phyloP scores from a whole-genome alignment of 2,113 vertebrate species.

The Tragelaphus buxtoni region DNA sequence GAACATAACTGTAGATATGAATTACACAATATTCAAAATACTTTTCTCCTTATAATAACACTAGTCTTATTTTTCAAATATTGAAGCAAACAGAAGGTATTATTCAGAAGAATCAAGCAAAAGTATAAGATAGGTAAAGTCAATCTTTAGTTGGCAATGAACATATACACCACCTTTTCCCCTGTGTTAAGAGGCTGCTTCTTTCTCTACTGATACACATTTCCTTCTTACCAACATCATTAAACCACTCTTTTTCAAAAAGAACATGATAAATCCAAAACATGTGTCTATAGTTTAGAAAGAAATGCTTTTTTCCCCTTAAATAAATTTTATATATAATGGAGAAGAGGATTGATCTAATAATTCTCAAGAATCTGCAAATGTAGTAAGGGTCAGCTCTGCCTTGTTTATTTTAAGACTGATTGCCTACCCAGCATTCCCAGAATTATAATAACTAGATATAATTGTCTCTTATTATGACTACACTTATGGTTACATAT shows the following conservation, averaged over 20 bases:
- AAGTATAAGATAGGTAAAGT: neutral
- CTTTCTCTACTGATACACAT: neutral
- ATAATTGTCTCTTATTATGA: neutral
- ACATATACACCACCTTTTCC: accelerated
- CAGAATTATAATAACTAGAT: neutral
- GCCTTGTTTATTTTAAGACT: neutral
- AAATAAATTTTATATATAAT: neutral
- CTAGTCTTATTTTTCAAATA: neutral
- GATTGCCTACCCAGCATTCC: neutral
- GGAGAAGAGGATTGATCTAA: neutral
- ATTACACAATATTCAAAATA: neutral
- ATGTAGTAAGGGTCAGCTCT: neutral
- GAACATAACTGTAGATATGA: neutral
- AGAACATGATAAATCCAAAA: neutral
- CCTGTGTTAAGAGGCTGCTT: neutral
- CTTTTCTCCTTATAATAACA: neutral
- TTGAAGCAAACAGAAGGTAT: neutral
- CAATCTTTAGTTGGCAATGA: neutral
- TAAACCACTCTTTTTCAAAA: neutral
- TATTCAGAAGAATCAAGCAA: neutral
- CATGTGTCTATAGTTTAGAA: neutral
- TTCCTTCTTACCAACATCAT: neutral
- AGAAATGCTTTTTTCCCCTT: accelerated
- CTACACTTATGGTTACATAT: neutral
- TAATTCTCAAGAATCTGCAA: neutral